These are phyloP conservation scores for Nyctereutes procyonoides DNA, from an alignment of 2,113 vertebrate genomes.

Conservation along the genomic window DNA sequence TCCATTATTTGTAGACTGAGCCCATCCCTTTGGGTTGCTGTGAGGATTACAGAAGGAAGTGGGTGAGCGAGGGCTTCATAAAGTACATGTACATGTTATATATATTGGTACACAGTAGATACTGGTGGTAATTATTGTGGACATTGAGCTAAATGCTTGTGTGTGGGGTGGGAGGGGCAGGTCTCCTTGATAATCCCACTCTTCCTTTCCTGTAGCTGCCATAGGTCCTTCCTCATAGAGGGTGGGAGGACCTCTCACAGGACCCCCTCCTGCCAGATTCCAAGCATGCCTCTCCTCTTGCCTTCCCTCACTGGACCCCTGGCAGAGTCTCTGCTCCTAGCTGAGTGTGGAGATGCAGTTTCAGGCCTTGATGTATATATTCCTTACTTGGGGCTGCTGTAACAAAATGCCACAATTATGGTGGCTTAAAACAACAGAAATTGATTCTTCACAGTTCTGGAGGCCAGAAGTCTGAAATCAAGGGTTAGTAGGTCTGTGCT, in stretches of 20 bases:
- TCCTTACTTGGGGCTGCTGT: neutral
- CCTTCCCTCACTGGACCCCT: rapidly evolving
- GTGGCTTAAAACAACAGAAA: conserved; percentile 12
- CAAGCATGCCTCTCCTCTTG: neutral
- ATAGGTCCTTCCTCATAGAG: neutral
- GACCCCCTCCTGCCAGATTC: neutral
- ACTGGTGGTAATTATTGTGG: neutral
- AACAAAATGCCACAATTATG: neutral
- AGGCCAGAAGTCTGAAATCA: neutral
- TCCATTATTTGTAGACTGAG: neutral
- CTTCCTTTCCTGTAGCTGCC: neutral
- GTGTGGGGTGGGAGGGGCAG: too few species aligned
- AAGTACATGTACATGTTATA: too few species aligned
- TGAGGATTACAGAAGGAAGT: neutral
- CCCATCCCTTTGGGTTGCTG: neutral
- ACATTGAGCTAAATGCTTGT: neutral
- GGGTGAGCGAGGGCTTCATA: neutral
- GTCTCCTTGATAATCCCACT: neutral
- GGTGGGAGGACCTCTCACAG: too few species aligned
- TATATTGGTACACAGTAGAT: neutral
- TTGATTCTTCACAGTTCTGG: neutral
- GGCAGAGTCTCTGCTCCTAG: neutral
- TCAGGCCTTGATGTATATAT: neutral
- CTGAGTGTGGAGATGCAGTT: neutral
- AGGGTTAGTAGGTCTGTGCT: neutral